Evolutionary conservation across 2,888 invertebrate genomes (phyloP), one percentile per base, ranked within the genome.

Genomic region (Dicranocentrus wangi): DNA sequence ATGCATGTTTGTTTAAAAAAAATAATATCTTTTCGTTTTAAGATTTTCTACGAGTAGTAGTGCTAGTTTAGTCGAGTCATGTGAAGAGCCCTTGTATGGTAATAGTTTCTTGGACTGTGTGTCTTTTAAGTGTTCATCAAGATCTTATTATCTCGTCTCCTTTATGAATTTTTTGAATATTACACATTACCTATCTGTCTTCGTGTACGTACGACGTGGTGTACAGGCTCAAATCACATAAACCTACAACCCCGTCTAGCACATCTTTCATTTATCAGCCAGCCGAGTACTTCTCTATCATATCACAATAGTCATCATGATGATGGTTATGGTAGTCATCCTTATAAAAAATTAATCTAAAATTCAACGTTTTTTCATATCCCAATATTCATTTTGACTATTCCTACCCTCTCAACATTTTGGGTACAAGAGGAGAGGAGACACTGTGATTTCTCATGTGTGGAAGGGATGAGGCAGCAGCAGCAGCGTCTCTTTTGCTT

Each of bases 31-130:
- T 51, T 3, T 51, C 5, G n/a, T 21, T 8, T 21, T 25, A 10
- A 58, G 10, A 58, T 25, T 21, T 3, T 58, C 8, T 8, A 3
- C 15, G 19, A 25, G 3, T 58, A 58, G 2, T 2, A 47, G 47
- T 10, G 47, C 47, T 47, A 58, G 58, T 8, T 25, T 28, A 19
- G 39, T 28, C 32, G 61, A 61, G 32, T 61, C 32, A 61, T 61
- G 60, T 28, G 10, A 55, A 39, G 39, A 65, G 65, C 73, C 65
- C 65, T 73, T 75, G 75, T 75, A 65, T 58, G 75, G 75, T 27
- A 73, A 28, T 32, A 1, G 32, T 10, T 39, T 28, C 27, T 66
- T 53, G 17, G 27, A 25, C 23, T 39, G 17, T 28, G 43, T 43
- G 55, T 55, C 13, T 73, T 60, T 43, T 71, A 71, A 51, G 23